phyloP scores from a whole-genome alignment of 1,140 invertebrate species.

The Bombus terrestris region DNA sequence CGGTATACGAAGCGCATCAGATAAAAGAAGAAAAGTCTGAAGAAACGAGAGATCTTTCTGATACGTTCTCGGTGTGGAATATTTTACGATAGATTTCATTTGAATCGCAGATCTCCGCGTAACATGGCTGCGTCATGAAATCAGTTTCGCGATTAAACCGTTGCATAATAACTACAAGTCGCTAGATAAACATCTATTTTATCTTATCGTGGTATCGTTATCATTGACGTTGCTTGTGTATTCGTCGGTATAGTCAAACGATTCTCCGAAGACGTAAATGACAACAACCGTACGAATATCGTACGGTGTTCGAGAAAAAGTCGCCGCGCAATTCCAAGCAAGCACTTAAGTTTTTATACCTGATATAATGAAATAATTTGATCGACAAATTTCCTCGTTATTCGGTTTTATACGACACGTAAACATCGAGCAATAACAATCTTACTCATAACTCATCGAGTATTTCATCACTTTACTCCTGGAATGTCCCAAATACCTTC shows the following conservation, averaged over 20 bases:
- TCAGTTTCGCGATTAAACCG: background rate
- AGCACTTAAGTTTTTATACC: background rate
- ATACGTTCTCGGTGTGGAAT: slow-evolving; percentile 2
- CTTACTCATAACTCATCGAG: background rate
- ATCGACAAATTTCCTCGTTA: background rate
- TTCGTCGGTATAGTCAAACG: background rate
- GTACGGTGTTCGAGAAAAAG: background rate
- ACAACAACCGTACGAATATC: background rate
- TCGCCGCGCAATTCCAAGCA: background rate
- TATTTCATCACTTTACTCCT: background rate
- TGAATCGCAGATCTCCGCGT: too few relatives aligned
- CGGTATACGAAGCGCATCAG: too few relatives aligned
- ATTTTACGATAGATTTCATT: background rate
- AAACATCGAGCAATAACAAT: background rate
- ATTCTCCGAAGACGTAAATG: background rate
- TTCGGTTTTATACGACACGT: too few relatives aligned
- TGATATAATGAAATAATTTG: background rate
- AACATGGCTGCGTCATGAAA: background rate
- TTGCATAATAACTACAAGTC: slow-evolving; percentile 27
- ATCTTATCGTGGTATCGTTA: slow-evolving; percentile 14
- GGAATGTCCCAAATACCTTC: background rate
- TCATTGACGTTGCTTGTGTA: slow-evolving; percentile 1
- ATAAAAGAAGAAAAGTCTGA: too few relatives aligned
- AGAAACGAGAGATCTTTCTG: background rate
- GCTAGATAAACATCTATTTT: slow-evolving; percentile 14